phyloP scores from a whole-genome alignment of 2,797 vertebrate species.

The Staurois parvus region DNA sequence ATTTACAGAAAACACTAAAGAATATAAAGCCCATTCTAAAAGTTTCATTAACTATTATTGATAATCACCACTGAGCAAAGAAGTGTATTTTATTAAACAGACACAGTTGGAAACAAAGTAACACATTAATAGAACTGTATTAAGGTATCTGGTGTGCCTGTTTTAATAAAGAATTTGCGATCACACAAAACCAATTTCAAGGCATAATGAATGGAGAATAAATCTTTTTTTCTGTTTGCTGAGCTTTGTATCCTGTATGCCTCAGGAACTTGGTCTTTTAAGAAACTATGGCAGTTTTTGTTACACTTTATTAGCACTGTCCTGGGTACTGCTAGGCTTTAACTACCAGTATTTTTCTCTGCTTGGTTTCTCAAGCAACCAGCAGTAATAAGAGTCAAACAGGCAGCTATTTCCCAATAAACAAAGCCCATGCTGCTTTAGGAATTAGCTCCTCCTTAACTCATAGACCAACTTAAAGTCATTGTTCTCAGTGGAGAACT shows the following conservation, averaged over 20 bases:
- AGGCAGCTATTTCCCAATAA: slow-evolving; percentile 64
- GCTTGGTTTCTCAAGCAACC: slow-evolving; percentile 62
- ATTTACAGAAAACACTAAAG: slow-evolving; percentile 33
- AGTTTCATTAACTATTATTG: slow-evolving; percentile 64
- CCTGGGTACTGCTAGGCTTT: slow-evolving; percentile 62
- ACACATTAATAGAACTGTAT: slow-evolving; percentile 66
- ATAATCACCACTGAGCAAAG: slow-evolving; percentile 64
- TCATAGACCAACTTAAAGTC: slow-evolving; percentile 56
- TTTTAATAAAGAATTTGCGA: slow-evolving; percentile 67
- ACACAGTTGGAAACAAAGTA: slow-evolving; percentile 66
- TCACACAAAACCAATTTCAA: slow-evolving; percentile 71
- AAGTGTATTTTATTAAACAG: slow-evolving; percentile 67
- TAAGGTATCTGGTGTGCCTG: slow-evolving; percentile 70
- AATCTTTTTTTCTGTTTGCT: slow-evolving; percentile 67
- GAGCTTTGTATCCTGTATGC: slow-evolving; percentile 60
- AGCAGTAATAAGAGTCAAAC: slow-evolving; percentile 57
- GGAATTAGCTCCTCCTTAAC: slow-evolving; percentile 50
- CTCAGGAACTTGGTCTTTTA: slow-evolving; percentile 65
- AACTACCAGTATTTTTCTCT: slow-evolving; percentile 58
- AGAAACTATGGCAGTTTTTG: slow-evolving; percentile 64
- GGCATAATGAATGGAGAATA: slow-evolving; percentile 69
- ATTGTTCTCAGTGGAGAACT: slow-evolving; percentile 36
- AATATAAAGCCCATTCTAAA: slow-evolving; percentile 55
- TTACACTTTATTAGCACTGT: slow-evolving; percentile 65
- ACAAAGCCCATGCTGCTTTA: slow-evolving; percentile 43